Evolutionary conservation across 2,113 vertebrate genomes (phyloP).

Genomic region (Muntiacus muntjak): DNA sequence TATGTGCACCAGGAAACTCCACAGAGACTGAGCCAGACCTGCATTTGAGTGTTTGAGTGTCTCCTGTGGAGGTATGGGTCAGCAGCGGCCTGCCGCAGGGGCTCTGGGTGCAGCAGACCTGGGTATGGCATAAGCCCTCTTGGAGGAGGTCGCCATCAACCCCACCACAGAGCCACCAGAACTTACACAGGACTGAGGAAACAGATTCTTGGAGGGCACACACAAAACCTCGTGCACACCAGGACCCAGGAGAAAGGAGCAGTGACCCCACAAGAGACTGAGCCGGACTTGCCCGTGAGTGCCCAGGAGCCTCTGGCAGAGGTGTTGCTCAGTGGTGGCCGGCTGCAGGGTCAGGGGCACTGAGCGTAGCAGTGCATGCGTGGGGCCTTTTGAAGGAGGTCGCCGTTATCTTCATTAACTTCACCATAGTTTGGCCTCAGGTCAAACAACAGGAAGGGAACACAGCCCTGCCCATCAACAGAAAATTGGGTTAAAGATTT

Average conservation of each 20-base stretch:
- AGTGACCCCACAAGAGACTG: background rate
- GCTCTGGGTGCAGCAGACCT: background rate
- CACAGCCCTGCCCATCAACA: background rate
- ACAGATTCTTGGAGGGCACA: background rate
- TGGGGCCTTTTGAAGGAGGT: background rate
- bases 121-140: background rate
- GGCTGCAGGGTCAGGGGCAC: background rate
- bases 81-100: background rate
- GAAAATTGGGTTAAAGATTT: background rate
- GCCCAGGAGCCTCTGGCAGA: accelerated
- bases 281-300: background rate
- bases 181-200: background rate
- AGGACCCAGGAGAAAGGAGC: background rate
- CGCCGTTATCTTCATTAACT: background rate
- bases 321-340: accelerated
- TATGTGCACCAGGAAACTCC: background rate
- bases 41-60: background rate
- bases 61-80: background rate
- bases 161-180: background rate
- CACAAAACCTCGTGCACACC: background rate
- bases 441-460: background rate
- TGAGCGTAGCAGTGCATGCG: background rate
- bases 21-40: background rate
- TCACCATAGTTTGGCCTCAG: background rate
- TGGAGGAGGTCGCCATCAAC: background rate